phyloP scores from a whole-genome alignment of 2,888 invertebrate genomes.

The Augiades crinisus region DNA sequence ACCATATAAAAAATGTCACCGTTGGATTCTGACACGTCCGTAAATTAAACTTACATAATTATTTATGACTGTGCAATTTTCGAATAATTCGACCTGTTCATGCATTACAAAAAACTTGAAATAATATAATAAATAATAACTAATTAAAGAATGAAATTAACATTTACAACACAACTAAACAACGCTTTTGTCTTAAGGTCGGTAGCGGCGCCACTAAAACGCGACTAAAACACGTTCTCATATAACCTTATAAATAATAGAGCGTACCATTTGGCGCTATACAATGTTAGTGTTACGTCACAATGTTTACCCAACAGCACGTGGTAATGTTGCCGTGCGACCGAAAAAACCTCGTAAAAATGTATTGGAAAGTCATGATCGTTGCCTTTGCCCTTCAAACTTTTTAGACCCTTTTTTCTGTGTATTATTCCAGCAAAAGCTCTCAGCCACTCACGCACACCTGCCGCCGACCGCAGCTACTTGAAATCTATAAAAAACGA shows the following conservation, averaged over 20 bases:
- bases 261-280: conserved; percentile 47
- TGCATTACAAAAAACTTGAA: too few species aligned
- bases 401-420: conserved; percentile 37
- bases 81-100: too few species aligned
- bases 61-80: too few species aligned
- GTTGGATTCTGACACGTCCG: too few species aligned
- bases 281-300: conserved; percentile 12
- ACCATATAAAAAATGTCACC: too few species aligned
- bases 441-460: conserved; percentile 32
- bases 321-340: conserved; percentile 51
- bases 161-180: too few species aligned
- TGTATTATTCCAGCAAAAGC: not conserved
- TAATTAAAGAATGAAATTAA: too few species aligned
- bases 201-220: too few species aligned
- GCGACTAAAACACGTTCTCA: too few species aligned
- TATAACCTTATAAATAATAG: conserved; percentile 30
- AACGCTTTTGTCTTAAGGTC: too few species aligned
- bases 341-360: conserved; percentile 41
- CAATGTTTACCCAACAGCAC: conserved; percentile 56
- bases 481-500: conserved; percentile 51
- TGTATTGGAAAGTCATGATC: conserved; percentile 48
- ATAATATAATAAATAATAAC: too few species aligned
- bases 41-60: too few species aligned
- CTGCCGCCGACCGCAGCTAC: conserved; percentile 44
- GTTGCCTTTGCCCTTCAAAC: conserved; percentile 33